Base-by-base conservation (phyloP, 1,140 invertebrate genomes). In the Platyura marginata region DNA sequence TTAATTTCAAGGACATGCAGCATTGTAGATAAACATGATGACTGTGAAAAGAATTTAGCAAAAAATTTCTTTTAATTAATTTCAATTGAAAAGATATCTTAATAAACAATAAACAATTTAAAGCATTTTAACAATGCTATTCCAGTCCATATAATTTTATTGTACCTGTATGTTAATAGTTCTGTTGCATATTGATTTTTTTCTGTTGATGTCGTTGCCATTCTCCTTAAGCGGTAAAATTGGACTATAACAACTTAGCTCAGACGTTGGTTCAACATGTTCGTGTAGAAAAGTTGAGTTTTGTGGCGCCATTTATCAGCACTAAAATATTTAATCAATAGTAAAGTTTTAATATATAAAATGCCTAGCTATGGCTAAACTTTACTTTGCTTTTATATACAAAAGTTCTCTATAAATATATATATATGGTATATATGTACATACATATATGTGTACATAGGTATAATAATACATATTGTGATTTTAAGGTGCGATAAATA, bases 211-310 rank as follows among this genome's bases (percentile, higher is more conserved):
- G n/a, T n/a, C n/a, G n/a, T n/a, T n/a, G n/a, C n/a, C n/a, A n/a
- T n/a, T 9, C 4, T 36, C 15, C 6, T 9, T 36, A 5, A 36
- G 5, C 4, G 34, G 34, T n/a, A 36, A 36, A 11, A 40, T 40
- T 21, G 38, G 38, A 40, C 38, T 40, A 21, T 22, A 40, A n/a
- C 19, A 21, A 33, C 18, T 20, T 19, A 34, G 16, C 15, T 32
- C 32, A 8, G 22, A 32, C 16, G 32, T 11, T 42, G 15, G 13
- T 42, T 32, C 25, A 13, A n/a, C 3, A 21, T 42, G 15, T 29
- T 42, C 41, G n/a, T 42, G 41, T 34, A 34, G 6, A n/a, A 42
- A 33, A 15, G 41, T 42, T 33, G 41, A 42, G 19, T 42, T 42
- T 32, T 42, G 41, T 32, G 41, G 41, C 15, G 41, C 41, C 41